Percentiles rank a stretch among this genome's conserved stretches.
phyloP scores from a whole-genome alignment of 1,140 invertebrate species.

The Teleogryllus occipitalis region DNA sequence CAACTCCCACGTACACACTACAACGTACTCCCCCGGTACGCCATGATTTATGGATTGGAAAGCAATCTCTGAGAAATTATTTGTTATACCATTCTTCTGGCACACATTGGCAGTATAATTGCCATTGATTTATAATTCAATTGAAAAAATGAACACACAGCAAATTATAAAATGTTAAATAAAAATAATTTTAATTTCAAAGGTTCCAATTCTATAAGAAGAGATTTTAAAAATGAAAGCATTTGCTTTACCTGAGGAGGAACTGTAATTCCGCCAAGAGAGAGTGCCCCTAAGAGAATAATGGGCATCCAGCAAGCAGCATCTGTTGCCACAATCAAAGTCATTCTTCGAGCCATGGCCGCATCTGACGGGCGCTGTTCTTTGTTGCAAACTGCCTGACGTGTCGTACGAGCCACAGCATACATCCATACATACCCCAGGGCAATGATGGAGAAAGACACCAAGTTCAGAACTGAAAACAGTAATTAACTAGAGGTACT shows the following conservation, averaged over 20 bases:
- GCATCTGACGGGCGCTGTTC: constrained; percentile 33
- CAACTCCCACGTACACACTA: too few species aligned
- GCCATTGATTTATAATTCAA: too few species aligned
- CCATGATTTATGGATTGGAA: too few species aligned
- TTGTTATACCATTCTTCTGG: too few species aligned
- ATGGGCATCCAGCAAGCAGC: constrained; percentile 50
- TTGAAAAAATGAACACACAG: too few species aligned
- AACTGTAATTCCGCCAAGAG: constrained; percentile 39
- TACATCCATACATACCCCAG: constrained; percentile 50
- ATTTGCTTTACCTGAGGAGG: constrained; percentile 37
- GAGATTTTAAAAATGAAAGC: too few species aligned
- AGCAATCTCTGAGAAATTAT: too few species aligned
- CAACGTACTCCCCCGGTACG: too few species aligned
- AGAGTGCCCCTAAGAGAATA: constrained; percentile 42
- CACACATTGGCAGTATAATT: too few species aligned
- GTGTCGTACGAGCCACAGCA: constrained; percentile 41
- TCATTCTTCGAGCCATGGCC: constrained; percentile 47
- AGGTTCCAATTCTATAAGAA: too few species aligned
- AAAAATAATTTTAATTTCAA: too few species aligned
- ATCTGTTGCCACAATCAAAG: constrained; percentile 47
- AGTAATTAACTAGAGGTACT: neutral
- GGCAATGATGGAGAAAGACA: constrained; percentile 45
- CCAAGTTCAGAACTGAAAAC: constrained; percentile 39
- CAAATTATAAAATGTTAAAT: too few species aligned
- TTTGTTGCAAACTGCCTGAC: constrained; percentile 34